Conservation (phyloP, 2,797 vertebrate species). For the Crypturellus tataupa region DNA sequence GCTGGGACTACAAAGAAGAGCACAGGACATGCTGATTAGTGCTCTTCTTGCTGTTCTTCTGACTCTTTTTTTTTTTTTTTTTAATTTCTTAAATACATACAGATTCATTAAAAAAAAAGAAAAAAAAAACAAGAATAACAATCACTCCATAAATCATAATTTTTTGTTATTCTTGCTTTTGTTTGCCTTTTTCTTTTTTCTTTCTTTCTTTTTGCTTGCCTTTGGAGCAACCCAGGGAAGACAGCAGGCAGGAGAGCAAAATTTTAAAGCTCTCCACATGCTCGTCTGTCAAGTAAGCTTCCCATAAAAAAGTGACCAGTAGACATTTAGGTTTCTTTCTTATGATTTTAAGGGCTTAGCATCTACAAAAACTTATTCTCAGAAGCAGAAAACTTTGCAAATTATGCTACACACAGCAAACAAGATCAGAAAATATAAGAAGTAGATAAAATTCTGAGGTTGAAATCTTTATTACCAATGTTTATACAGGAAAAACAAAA, state of each 20-base stretch:
- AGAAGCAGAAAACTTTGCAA: background rate
- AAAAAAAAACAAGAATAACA: too few relatives aligned
- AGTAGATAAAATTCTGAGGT: background rate
- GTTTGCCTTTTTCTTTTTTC: background rate
- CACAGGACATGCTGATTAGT: slow-evolving; percentile 93
- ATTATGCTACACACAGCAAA: background rate
- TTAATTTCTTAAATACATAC: background rate
- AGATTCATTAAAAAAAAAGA: background rate
- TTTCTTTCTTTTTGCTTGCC: background rate
- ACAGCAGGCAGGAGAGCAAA: background rate
- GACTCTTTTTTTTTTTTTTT: background rate
- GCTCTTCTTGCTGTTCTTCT: slow-evolving; percentile 78
- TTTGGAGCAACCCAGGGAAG: background rate
- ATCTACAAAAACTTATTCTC: background rate
- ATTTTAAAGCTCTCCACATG: background rate
- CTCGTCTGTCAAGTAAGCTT: background rate
- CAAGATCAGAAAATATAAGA: accelerated
- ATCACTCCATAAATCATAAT: too few relatives aligned
- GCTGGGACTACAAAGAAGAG: slow-evolving; percentile 98
- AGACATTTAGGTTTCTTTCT: background rate
- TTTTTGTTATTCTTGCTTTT: background rate
- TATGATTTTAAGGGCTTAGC: background rate
- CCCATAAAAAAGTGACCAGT: background rate
- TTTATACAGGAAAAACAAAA: background rate
- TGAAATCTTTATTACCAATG: background rate